Conservation (phyloP, 2,797 vertebrate species). For the Dipus sagitta region DNA sequence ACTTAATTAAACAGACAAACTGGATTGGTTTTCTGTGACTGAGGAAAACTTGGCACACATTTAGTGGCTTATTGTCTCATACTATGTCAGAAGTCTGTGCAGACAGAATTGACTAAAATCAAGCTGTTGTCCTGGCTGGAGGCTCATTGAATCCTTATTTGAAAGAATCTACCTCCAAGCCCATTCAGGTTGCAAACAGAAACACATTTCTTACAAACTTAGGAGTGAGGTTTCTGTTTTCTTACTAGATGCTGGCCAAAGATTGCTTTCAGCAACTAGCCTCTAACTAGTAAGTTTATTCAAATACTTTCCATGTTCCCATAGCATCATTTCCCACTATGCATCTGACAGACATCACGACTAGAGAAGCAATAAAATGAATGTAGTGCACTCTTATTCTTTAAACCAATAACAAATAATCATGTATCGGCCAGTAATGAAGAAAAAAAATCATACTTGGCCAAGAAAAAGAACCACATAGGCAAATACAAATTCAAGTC, state of each 20-base stretch:
- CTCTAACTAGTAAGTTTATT: neutral
- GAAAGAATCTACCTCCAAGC: neutral
- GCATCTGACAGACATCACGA: neutral
- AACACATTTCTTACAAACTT: neutral
- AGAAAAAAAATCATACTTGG: too few relatives aligned
- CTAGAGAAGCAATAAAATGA: neutral
- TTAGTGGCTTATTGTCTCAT: neutral
- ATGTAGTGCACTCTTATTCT: too few relatives aligned
- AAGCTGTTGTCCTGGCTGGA: neutral
- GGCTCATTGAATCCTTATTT: neutral
- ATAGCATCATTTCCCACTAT: neutral
- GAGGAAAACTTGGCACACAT: neutral
- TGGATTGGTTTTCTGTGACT: neutral
- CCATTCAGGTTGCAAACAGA: neutral
- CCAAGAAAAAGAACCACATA: too few relatives aligned
- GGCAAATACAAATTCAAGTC: too few relatives aligned
- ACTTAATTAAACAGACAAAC: neutral
- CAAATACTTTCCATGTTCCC: neutral
- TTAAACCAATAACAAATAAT: too few relatives aligned
- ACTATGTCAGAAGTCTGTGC: neutral
- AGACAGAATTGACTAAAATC: neutral
- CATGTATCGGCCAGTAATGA: too few relatives aligned
- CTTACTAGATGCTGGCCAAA: neutral
- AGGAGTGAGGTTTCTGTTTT: accelerated
- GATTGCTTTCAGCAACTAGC: neutral